Evolutionary conservation across 2,797 vertebrate genomes (phyloP), one percentile per base, ranked within the genome.

Genomic region (Ctenopoma kingsleyae): DNA sequence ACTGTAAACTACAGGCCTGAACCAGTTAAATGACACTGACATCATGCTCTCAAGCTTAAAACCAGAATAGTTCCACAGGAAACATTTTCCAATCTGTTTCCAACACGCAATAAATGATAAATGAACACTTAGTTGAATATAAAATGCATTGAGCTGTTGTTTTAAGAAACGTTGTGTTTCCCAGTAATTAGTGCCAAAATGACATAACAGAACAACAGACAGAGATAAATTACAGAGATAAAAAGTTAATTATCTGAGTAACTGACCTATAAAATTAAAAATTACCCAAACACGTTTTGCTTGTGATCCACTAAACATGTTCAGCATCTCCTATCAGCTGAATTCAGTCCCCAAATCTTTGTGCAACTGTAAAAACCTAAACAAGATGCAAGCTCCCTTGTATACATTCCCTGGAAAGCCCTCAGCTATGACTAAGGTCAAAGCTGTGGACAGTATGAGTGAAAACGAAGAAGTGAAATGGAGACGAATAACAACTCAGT

Each of bases 321-420:
- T 50, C 23, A 41, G 23, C 19, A 23, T 46, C 3, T 35, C 12
- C 27, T 17, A n/a, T 50, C 6, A 19, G 27, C 19, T 12, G 7
- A 38, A 35, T 32, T 59, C 9, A 47, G 2, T 11, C 4, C 54
- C 4, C 50, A 48, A 41, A 47, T 48, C 10, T 1, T 55, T 8
- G 23, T 40, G 8, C 11, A 55, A 23, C 23, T 38, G 12, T 65
- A 25, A 64, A 30, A 20, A 12, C 4, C 1, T 7, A 36, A 51
- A 63, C 40, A 43, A 67, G 30, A 64, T 2, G 10, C 3, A 10
- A 13, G 41, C 47, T 64, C 15, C 5, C 50, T 52, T 36, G 25
- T 22, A 53, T 66, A 76, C 19, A 32, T 58, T n/a, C 55, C 71
- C 67, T 81, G 35, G 67, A 76, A 67, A 70, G 72, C 62, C 56